phyloP scores from a whole-genome alignment of 2,113 vertebrate species.

The Nycticryphes semicollaris region DNA sequence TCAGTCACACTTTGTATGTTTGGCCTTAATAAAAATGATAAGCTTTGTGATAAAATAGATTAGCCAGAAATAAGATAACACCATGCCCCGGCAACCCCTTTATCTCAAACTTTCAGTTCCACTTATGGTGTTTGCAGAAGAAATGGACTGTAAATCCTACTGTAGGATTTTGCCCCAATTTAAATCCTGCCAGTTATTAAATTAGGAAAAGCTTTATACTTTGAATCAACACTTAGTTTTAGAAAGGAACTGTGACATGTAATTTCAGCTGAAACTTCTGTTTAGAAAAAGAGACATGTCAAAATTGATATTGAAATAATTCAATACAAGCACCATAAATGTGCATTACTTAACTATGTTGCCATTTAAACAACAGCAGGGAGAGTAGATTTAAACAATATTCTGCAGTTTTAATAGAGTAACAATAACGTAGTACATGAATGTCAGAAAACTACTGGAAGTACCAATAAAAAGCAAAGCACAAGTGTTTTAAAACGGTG shows the following conservation, averaged over 20 bases:
- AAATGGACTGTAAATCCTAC: neutral
- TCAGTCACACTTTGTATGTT: neutral
- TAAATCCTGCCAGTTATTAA: neutral
- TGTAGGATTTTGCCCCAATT: neutral
- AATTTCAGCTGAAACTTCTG: neutral
- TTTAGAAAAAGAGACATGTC: neutral
- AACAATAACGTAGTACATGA: neutral
- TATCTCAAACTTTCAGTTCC: neutral
- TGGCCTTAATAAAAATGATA: neutral
- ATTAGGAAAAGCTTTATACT: neutral
- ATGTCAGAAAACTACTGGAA: neutral
- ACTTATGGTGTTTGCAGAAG: neutral
- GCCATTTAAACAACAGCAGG: neutral
- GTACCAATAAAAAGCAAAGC: neutral
- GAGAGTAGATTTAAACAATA: neutral
- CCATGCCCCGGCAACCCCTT: neutral
- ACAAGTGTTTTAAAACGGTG: neutral
- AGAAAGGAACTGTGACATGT: neutral
- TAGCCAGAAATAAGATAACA: neutral
- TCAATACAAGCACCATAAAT: too few species aligned
- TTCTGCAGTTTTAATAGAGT: neutral
- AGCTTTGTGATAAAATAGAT: neutral
- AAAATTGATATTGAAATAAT: neutral
- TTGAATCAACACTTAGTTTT: neutral
- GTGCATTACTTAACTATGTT: neutral